Evolutionary conservation across 1,140 invertebrate genomes (phyloP).

Genomic region (Centruroides sculpturatus): DNA sequence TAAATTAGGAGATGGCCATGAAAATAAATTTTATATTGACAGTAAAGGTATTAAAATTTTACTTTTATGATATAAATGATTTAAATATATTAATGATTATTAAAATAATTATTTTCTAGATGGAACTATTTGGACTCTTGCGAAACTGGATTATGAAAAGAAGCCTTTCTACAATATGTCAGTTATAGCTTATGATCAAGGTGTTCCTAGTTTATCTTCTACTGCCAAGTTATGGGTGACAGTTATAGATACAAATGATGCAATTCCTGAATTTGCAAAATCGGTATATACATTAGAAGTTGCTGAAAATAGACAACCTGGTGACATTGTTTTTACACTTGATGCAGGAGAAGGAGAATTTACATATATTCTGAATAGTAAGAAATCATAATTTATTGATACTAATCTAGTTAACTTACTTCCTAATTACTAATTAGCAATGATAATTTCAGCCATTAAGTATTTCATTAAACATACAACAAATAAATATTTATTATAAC

Average conservation of each 20-base stretch:
- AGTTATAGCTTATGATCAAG: constrained; percentile 64
- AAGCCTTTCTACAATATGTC: constrained; percentile 52
- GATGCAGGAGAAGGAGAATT: constrained; percentile 23
- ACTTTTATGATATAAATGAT: not conserved
- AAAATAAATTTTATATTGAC: constrained; percentile 23
- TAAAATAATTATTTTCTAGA: constrained; percentile 29
- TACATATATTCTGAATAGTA: constrained; percentile 18
- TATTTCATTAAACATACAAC: too few relatives aligned
- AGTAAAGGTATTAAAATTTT: constrained; percentile 18
- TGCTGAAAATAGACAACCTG: constrained; percentile 23
- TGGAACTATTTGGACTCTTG: constrained; percentile 56
- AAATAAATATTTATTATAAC: too few relatives aligned
- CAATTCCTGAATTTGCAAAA: constrained; percentile 24
- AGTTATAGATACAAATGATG: constrained; percentile 23
- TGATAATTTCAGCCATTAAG: too few relatives aligned
- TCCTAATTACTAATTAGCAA: too few relatives aligned
- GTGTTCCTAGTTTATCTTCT: constrained; percentile 60
- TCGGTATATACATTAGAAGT: constrained; percentile 26
- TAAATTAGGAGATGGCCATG: constrained; percentile 23
- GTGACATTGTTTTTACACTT: constrained; percentile 20
- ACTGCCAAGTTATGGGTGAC: constrained; percentile 46
- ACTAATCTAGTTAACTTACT: too few relatives aligned
- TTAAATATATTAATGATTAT: not conserved
- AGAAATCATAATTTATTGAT: not conserved
- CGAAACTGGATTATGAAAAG: constrained; percentile 53